Evolutionary conservation across 2,113 vertebrate genomes (phyloP).

Genomic region (Gymnocephalus cernua): DNA sequence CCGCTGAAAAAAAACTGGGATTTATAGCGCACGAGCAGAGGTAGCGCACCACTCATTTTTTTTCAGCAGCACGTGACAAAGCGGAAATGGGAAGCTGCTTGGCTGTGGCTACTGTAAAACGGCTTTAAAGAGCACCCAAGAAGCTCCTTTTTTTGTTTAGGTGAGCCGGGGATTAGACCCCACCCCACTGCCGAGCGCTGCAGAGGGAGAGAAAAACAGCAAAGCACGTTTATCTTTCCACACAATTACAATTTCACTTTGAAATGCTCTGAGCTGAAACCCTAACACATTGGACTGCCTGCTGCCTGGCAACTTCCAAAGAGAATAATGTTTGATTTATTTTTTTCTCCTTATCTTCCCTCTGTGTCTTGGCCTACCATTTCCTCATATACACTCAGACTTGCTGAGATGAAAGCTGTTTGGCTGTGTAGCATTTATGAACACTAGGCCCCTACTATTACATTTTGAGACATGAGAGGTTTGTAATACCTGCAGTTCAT

Average conservation of each 20-base stretch:
- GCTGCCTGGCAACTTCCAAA: conserved; percentile 68
- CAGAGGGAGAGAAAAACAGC: conserved; percentile 19
- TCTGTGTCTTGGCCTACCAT: conserved; percentile 46
- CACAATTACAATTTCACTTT: conserved; percentile 76
- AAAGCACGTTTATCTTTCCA: conserved; percentile 72
- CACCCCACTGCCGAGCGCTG: conserved; percentile 20
- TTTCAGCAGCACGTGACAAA: no score
- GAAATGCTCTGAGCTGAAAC: conserved; percentile 61
- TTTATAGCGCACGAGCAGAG: no score
- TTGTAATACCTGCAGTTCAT: background rate
- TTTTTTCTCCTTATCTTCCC: conserved; percentile 55
- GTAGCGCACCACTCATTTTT: no score
- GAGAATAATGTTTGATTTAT: conserved; percentile 68
- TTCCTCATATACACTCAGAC: conserved; percentile 43
- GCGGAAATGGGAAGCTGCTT: no score
- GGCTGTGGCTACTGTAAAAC: no score
- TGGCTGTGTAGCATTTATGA: conserved; percentile 24
- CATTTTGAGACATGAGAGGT: conserved; percentile 1
- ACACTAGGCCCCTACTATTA: background rate
- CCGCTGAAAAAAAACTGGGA: no score
- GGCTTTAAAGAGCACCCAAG: conserved; percentile 47
- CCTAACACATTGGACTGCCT: conserved; percentile 41
- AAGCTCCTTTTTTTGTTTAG: conserved; percentile 44
- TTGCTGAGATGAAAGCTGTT: conserved; percentile 40
- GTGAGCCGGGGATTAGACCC: conserved; percentile 44